Evolutionary conservation across 1,140 invertebrate species (phyloP), one percentile per base, ranked within the genome.

Genomic region (Diachasma alloeum): DNA sequence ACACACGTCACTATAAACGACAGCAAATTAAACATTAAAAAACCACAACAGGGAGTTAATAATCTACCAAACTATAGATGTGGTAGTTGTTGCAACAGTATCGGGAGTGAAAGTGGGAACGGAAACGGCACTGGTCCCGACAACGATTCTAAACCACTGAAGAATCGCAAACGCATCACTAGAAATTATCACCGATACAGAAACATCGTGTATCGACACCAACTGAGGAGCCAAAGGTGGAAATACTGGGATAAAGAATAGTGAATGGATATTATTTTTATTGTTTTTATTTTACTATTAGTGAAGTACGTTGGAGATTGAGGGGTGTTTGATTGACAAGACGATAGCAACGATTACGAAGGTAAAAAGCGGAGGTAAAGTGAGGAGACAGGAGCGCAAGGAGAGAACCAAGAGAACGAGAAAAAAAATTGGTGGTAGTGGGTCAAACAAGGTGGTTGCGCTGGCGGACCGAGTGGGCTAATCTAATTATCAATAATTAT

Each of bases 191-290:
- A 80, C 78, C 84, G 84, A 84, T 81, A 86, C 75, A 85, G 84
- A 85, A 82, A 83, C 76, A 83, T 74, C 77, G 79, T 84, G 80
- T 67, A 88, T 82, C 83, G 81, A 73, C 83, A 87, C 83, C 84
- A 85, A 81, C 85, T 88, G 85, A 83, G 84, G 84, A 79, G 74
- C 75, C 83, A 84, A 82, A 84, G 87, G 82, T 83, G 88, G 83
- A 87, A 88, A 82, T 82, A 83, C 70, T 81, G 85, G 83, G 82
- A 82, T 81, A 80, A 85, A 79, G 86, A 88, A 89, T 89, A 89
- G 87, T 88, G 80, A 84, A 84, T 42, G 69, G 70, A 81, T 81
- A 81, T 63, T 63, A 63, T 63, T 63, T 63, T 63, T 26, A 31
- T 63, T 63, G n/a, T 56, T 63, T 26, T 63, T 63, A 24, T 26